Conservation (phyloP, 2,888 invertebrate species). For the Aphidius colemani region DNA sequence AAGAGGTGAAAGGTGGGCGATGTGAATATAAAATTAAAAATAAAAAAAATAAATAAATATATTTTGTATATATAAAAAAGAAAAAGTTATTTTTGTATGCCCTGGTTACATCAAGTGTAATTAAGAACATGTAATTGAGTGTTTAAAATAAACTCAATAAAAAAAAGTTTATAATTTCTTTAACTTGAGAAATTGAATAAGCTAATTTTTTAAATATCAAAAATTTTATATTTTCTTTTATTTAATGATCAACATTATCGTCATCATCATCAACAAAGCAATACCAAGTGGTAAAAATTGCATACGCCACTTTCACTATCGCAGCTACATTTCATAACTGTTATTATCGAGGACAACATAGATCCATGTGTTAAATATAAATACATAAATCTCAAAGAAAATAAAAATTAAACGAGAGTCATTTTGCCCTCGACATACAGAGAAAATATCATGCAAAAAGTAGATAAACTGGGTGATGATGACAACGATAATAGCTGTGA, state of each 20-base stretch:
- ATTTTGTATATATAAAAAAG: neutral
- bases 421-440: slow-evolving; percentile 25
- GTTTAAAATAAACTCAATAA: slow-evolving; percentile 24
- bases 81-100: neutral
- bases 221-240: neutral
- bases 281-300: slow-evolving; percentile 52
- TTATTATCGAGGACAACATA: slow-evolving; percentile 57
- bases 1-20: slow-evolving; percentile 37
- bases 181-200: too few relatives aligned
- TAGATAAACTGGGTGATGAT: slow-evolving; percentile 6
- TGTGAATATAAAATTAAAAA: slow-evolving; percentile 17
- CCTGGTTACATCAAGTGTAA: slow-evolving; percentile 24
- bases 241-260: neutral
- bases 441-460: neutral
- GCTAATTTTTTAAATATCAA: too few relatives aligned
- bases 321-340: slow-evolving; percentile 60
- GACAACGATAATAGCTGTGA: slow-evolving; percentile 20
- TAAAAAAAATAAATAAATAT: neutral
- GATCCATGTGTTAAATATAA: slow-evolving; percentile 39
- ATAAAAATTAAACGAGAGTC: slow-evolving; percentile 22
- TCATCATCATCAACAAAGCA: slow-evolving; percentile 30
- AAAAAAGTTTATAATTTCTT: neutral
- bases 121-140: slow-evolving; percentile 32
- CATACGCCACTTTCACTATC: slow-evolving; percentile 59
- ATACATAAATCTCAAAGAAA: slow-evolving; percentile 30